Conservation (phyloP, 2,113 vertebrate species). For the Plotosus lineatus region DNA sequence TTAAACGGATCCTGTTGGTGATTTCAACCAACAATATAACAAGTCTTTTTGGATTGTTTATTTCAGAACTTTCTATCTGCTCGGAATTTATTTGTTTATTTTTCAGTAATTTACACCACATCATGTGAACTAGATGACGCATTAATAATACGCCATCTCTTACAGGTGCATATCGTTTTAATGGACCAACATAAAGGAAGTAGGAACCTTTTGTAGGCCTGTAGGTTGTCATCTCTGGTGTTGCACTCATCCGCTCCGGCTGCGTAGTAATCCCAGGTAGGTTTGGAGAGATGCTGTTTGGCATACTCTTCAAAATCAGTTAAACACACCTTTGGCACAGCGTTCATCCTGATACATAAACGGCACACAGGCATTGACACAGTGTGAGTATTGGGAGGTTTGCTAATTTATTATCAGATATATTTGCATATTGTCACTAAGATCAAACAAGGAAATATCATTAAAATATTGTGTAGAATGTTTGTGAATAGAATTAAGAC, state of each 20-base stretch:
- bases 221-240: conserved; percentile 85
- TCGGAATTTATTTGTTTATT: background rate
- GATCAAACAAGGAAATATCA: background rate
- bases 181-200: background rate
- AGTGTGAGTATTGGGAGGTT: background rate
- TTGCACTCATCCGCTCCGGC: conserved; percentile 85
- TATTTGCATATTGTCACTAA: background rate
- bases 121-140: background rate
- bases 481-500: background rate
- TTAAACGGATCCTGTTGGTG: conserved; percentile 80
- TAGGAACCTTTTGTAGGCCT: conserved; percentile 84
- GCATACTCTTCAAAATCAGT: conserved; percentile 89
- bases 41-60: background rate
- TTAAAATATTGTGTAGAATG: background rate
- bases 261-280: conserved; percentile 87
- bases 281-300: conserved; percentile 82
- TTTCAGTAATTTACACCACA: background rate
- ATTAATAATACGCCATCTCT: background rate
- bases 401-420: background rate
- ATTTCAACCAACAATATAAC: background rate
- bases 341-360: conserved; percentile 5
- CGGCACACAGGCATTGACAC: background rate
- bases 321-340: conserved; percentile 85
- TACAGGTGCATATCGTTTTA: background rate
- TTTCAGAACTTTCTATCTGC: background rate